Conservation (phyloP, 2,797 vertebrate species). For the Clangula hyemalis region DNA sequence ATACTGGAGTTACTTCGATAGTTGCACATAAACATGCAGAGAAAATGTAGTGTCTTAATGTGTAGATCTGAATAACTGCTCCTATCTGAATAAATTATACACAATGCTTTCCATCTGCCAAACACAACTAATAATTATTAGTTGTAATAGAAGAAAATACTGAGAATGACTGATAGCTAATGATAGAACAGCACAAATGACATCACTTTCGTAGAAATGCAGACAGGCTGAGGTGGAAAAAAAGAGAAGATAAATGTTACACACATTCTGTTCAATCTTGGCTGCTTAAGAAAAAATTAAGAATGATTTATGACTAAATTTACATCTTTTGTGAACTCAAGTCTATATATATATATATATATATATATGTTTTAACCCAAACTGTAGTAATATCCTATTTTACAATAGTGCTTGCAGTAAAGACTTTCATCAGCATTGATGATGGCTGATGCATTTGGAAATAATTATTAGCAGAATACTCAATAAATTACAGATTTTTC, state of each 20-base stretch:
- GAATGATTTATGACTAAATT: background rate
- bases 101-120: constrained; percentile 59
- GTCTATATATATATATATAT: background rate
- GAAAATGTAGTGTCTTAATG: background rate
- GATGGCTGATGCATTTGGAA: background rate
- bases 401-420: background rate
- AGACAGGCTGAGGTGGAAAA: constrained; percentile 26
- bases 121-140: constrained; percentile 62
- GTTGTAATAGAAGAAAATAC: constrained; percentile 65
- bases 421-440: background rate
- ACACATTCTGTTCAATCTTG: constrained; percentile 36
- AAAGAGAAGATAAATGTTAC: constrained; percentile 41
- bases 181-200: constrained; percentile 56
- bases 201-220: background rate
- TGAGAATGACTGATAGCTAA: constrained; percentile 59
- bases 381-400: background rate
- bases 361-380: background rate
- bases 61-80: constrained; percentile 50
- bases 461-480: background rate
- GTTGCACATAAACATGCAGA: background rate
- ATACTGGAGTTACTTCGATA: background rate
- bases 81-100: constrained; percentile 67
- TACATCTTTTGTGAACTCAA: background rate
- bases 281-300: constrained; percentile 39
- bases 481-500: background rate